Evolutionary conservation across 2,797 vertebrate species (phyloP).

Genomic region (Cirrhinus molitorella): DNA sequence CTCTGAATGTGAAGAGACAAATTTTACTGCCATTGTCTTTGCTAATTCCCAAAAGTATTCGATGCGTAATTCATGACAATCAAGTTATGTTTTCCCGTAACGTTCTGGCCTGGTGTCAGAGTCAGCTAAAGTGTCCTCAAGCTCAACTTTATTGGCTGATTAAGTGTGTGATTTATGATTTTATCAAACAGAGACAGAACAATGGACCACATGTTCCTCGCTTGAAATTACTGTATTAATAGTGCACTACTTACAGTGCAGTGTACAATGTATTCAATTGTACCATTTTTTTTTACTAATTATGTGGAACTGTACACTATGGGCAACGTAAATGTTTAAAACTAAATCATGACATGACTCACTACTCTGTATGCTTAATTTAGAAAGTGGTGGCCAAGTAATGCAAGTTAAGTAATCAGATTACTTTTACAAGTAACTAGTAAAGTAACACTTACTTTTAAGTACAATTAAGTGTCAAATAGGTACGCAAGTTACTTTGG

Average conservation of each 20-base stretch:
- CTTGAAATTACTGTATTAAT: not conserved
- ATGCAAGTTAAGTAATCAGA: not conserved
- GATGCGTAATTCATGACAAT: constrained; percentile 38
- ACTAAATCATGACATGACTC: not conserved
- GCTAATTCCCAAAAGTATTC: constrained; percentile 25
- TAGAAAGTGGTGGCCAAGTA: not conserved
- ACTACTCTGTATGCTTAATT: not conserved
- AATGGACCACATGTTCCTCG: constrained; percentile 36
- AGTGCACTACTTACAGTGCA: not conserved
- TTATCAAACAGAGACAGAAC: constrained; percentile 45
- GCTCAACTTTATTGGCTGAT: constrained; percentile 52
- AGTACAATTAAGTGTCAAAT: not conserved
- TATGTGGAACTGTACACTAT: not conserved
- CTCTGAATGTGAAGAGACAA: not conserved
- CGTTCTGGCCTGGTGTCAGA: constrained; percentile 35
- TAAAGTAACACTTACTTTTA: not conserved
- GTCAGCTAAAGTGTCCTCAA: constrained; percentile 38
- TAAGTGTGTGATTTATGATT: constrained; percentile 54
- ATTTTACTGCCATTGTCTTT: constrained; percentile 40
- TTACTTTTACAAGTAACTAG: not conserved
- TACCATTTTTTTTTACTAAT: not conserved
- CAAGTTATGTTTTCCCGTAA: constrained; percentile 47
- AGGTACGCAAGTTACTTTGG: not conserved
- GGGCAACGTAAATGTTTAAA: not conserved
- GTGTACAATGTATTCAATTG: too few species aligned